phyloP scores from a whole-genome alignment of 2,888 invertebrate genomes.

The Drosophila emarginata region DNA sequence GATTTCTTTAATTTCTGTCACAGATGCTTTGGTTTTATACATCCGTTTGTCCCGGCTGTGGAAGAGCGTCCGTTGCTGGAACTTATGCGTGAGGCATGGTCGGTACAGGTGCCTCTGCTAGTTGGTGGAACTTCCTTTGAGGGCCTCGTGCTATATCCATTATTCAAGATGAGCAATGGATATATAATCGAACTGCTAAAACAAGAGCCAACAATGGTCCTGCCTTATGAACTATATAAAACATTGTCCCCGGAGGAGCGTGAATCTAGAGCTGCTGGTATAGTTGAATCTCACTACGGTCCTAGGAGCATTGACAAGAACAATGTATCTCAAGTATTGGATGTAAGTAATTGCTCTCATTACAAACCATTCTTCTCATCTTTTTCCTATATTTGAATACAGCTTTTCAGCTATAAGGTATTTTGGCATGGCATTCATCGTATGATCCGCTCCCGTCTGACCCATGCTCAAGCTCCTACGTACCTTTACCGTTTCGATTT shows the following conservation, averaged over 20 bases:
- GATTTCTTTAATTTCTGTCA: constrained; percentile 69
- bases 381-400: neutral
- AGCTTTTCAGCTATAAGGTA: constrained; percentile 78
- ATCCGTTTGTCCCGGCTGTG: constrained; percentile 74
- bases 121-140: constrained; percentile 80
- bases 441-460: constrained; percentile 66
- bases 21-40: constrained; percentile 57
- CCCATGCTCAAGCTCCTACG: constrained; percentile 68
- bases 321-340: constrained; percentile 72
- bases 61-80: constrained; percentile 68
- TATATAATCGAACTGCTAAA: constrained; percentile 47
- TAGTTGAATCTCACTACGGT: constrained; percentile 83
- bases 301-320: constrained; percentile 42
- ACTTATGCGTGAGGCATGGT: constrained; percentile 76
- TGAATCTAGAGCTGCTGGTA: constrained; percentile 53
- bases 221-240: constrained; percentile 71
- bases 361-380: constrained; percentile 2
- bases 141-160: constrained; percentile 73
- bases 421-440: constrained; percentile 81
- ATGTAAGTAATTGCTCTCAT: constrained; percentile 61
- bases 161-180: constrained; percentile 45
- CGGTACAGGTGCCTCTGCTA: constrained; percentile 75
- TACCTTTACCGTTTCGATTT: constrained; percentile 80
- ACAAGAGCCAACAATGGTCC: constrained; percentile 47
- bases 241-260: constrained; percentile 41